Evolutionary conservation across 2,888 invertebrate genomes (phyloP).

Genomic region (Nycteola revayana): DNA sequence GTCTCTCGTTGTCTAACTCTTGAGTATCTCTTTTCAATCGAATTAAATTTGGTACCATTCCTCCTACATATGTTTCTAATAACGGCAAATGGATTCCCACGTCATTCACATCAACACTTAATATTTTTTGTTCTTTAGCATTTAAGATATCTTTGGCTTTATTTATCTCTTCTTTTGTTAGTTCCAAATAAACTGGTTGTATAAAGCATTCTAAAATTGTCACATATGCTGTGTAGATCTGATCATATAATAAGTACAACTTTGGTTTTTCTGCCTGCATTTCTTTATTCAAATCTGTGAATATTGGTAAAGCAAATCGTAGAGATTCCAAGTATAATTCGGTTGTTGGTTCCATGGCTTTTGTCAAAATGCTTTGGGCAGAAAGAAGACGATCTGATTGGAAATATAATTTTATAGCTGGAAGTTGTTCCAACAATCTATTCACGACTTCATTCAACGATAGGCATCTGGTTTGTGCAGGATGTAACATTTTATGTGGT

Average conservation of each 20-base stretch:
- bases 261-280: conserved; percentile 25
- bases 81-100: conserved; percentile 13
- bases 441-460: conserved; percentile 16
- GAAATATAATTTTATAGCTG: conserved; percentile 15
- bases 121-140: conserved; percentile 17
- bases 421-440: conserved; percentile 13
- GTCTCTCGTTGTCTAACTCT: background rate
- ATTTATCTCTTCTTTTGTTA: conserved; percentile 17
- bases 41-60: conserved; percentile 9
- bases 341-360: conserved; percentile 13
- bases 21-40: background rate
- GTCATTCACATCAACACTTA: conserved; percentile 10
- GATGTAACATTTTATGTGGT: conserved; percentile 9
- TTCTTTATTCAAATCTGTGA: conserved; percentile 20
- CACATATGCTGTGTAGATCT: conserved; percentile 13
- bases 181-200: conserved; percentile 15
- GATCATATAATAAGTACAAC: conserved; percentile 18
- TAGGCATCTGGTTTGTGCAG: conserved; percentile 17
- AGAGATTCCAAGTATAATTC: conserved; percentile 21
- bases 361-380: conserved; percentile 11
- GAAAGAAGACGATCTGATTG: conserved; percentile 8
- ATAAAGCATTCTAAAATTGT: conserved; percentile 23
- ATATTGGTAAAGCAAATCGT: conserved; percentile 21
- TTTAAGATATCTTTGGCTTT: no score
- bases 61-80: conserved; percentile 8